These are phyloP conservation scores for Drosophila macrothrix DNA, from an alignment of 2,888 invertebrate species.

Conservation along the genomic window DNA sequence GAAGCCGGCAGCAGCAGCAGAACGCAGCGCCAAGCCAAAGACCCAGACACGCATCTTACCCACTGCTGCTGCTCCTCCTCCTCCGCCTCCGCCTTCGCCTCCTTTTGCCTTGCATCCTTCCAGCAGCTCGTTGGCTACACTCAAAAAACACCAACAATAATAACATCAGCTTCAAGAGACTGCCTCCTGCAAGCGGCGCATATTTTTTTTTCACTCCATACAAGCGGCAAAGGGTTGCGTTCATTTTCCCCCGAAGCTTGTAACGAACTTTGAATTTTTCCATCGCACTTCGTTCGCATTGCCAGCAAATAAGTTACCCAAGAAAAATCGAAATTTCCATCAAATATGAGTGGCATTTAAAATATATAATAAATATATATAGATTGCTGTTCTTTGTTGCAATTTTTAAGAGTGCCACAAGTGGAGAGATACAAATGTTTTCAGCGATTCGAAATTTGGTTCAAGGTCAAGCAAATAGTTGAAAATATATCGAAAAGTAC, in stretches of 20 bases:
- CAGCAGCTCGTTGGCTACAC: conserved; percentile 49
- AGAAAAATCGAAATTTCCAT: neutral
- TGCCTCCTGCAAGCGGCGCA: conserved; percentile 49
- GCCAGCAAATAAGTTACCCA: neutral
- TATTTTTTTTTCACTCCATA: conserved; percentile 41
- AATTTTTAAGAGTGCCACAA: neutral
- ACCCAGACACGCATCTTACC: conserved; percentile 61
- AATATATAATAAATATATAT: neutral
- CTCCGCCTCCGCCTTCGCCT: neutral
- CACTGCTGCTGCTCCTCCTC: conserved; percentile 1
- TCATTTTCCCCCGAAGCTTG: conserved; percentile 19
- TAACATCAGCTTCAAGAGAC: conserved; percentile 30
- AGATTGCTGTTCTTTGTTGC: neutral
- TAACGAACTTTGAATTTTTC: neutral
- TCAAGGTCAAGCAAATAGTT: neutral
- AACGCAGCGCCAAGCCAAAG: conserved; percentile 50
- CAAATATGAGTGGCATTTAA: neutral
- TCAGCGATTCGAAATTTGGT: neutral
- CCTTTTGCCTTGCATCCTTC: conserved; percentile 22
- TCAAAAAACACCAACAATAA: conserved; percentile 44
- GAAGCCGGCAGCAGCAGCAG: conserved; percentile 28
- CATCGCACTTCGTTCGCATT: neutral
- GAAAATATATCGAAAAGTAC: neutral
- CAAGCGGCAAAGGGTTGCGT: conserved; percentile 15
- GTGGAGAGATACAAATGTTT: neutral